Evolutionary conservation across 2,888 invertebrate species (phyloP).

Genomic region (Octonoba sinensis): DNA sequence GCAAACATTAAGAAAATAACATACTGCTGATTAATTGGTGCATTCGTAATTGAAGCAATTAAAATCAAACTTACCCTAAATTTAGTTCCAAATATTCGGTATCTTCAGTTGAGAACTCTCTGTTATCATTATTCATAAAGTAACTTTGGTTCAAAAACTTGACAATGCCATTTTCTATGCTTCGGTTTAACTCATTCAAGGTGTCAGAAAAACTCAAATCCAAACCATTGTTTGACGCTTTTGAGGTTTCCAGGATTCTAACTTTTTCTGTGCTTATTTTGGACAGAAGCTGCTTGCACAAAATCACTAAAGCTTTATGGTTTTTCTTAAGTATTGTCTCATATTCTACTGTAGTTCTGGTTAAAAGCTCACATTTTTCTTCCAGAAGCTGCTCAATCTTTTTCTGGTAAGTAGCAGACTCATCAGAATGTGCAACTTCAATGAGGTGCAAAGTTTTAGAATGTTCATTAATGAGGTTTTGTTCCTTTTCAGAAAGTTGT

Average conservation of each 20-base stretch:
- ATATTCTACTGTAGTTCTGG: constrained; percentile 45
- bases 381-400: constrained; percentile 53
- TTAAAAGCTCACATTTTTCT: constrained; percentile 56
- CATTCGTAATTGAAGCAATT: neutral
- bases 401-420: constrained; percentile 42
- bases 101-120: constrained; percentile 15
- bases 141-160: constrained; percentile 49
- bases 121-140: constrained; percentile 22
- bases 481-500: constrained; percentile 23
- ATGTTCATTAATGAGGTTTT: constrained; percentile 28
- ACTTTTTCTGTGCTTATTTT: constrained; percentile 32
- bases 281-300: constrained; percentile 29
- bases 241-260: constrained; percentile 26
- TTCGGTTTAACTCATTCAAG: constrained; percentile 40
- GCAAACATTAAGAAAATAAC: too few species aligned
- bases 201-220: constrained; percentile 29
- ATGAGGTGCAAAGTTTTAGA: constrained; percentile 19
- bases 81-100: constrained; percentile 24
- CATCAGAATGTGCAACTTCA: constrained; percentile 29
- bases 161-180: constrained; percentile 43
- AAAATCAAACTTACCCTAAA: constrained; percentile 8
- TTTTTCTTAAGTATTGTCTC: constrained; percentile 51
- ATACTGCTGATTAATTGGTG: too few species aligned
- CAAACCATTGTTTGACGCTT: constrained; percentile 12
- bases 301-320: constrained; percentile 32